Evolutionary conservation across 1,140 invertebrate species (phyloP), one percentile per base, ranked within the genome.

Genomic region (Aethina tumida): DNA sequence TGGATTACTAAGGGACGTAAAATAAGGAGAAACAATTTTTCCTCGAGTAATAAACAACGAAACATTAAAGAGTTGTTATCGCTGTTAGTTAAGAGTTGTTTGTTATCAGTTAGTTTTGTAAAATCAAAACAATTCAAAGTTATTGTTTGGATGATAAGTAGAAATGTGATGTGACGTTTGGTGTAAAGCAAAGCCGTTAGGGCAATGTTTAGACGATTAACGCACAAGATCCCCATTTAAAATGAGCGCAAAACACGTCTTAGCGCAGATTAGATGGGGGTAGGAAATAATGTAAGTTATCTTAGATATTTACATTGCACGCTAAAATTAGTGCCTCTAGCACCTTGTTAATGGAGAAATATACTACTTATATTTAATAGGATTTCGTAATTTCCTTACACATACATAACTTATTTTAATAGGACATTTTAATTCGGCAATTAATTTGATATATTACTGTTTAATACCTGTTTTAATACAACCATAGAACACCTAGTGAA

Each of bases 261-360:
- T 44, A 44, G 36, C 31, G 31, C 18, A 43, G 41, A 43, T 43
- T 43, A 43, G 41, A 39, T 39, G 36, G 27, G 31, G 36, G 35
- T 37, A 29, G 31, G 20, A 39, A 35, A 35, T 16, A 26, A 35
- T 18, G 8, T 15, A 16, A 16, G 25, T 38, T 38, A 30, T 38
- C 35, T 35, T 24, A 45, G 43, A 45, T 45, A 45, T 45, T 45
- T 45, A 45, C 43, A 45, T 45, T 35, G 37, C 43, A 39, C 36
- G 43, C 33, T 29, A 39, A 43, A 43, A 43, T 45, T 45, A 40
- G 27, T 36, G 33, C 43, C 43, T 33, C 17, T 40, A 45, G 43
- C 43, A 38, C 43, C 39, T 41, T 45, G 43, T 45, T 45, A 45
- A 45, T 45, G 43, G 43, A 41, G 43, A 45, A 35, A 43, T 43